Evolutionary conservation across 2,113 vertebrate genomes (phyloP).

Genomic region (Thamnophis sirtalis): DNA sequence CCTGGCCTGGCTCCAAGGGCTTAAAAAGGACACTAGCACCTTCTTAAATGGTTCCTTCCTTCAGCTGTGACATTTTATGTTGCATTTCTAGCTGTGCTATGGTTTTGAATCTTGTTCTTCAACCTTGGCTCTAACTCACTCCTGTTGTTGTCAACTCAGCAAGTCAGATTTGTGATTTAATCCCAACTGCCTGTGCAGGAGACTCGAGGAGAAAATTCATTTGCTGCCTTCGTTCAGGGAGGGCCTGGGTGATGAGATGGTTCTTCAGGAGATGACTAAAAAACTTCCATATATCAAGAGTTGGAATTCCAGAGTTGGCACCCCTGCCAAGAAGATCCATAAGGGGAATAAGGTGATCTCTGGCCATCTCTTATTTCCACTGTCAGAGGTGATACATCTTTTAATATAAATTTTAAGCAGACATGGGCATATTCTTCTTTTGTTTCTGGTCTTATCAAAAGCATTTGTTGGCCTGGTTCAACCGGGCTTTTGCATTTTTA

Average conservation of each 20-base stretch:
- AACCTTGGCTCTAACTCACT: background rate
- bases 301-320: background rate
- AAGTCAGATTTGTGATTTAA: background rate
- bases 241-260: background rate
- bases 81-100: background rate
- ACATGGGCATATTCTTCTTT: background rate
- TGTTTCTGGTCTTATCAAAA: background rate
- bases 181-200: background rate
- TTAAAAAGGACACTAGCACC: background rate
- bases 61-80: background rate
- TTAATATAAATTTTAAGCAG: background rate
- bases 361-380: background rate
- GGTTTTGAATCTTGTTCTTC: background rate
- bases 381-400: background rate
- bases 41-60: background rate
- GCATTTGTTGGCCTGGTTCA: background rate
- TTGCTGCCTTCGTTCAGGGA: background rate
- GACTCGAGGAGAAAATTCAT: background rate
- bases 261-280: background rate
- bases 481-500: background rate
- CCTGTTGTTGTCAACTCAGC: background rate
- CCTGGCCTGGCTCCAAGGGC: background rate
- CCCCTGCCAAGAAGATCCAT: background rate
- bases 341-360: background rate
- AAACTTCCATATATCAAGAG: background rate